Evolutionary conservation across 2,113 vertebrate genomes (phyloP).

Genomic region (Boleophthalmus pectinirostris): DNA sequence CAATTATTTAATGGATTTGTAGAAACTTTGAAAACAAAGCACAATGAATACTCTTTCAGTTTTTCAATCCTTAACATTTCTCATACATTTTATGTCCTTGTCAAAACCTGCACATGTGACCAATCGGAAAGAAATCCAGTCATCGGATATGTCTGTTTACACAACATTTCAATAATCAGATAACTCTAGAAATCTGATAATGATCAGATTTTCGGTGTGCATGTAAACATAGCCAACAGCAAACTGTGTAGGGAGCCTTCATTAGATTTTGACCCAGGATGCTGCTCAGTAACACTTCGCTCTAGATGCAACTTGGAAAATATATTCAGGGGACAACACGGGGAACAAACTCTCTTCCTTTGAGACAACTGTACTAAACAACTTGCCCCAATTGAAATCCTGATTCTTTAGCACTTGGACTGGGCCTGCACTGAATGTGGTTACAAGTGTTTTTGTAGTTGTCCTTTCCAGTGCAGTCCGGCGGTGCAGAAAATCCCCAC

Average conservation of each 20-base stretch:
- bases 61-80: too few relatives aligned
- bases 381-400: not conserved
- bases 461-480: conserved; percentile 4
- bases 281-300: not conserved
- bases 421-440: conserved; percentile 41
- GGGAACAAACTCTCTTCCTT: not conserved
- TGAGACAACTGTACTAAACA: not conserved
- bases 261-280: not conserved
- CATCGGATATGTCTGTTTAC: too few relatives aligned
- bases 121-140: too few relatives aligned
- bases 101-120: too few relatives aligned
- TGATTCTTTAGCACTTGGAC: not conserved
- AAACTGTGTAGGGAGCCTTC: not conserved
- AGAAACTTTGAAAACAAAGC: too few relatives aligned
- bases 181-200: too few relatives aligned
- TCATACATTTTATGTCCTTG: too few relatives aligned
- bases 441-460: conserved; percentile 18
- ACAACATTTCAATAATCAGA: too few relatives aligned
- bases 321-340: not conserved
- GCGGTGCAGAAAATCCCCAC: conserved; percentile 33
- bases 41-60: too few relatives aligned
- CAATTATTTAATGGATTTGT: too few relatives aligned
- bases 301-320: not conserved
- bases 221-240: not conserved
- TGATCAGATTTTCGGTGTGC: too few relatives aligned